Percentiles rank a stretch among this genome's conserved stretches.
Evolutionary conservation across 2,888 invertebrate species (phyloP).

Genomic region (Yponomeuta malinellus): DNA sequence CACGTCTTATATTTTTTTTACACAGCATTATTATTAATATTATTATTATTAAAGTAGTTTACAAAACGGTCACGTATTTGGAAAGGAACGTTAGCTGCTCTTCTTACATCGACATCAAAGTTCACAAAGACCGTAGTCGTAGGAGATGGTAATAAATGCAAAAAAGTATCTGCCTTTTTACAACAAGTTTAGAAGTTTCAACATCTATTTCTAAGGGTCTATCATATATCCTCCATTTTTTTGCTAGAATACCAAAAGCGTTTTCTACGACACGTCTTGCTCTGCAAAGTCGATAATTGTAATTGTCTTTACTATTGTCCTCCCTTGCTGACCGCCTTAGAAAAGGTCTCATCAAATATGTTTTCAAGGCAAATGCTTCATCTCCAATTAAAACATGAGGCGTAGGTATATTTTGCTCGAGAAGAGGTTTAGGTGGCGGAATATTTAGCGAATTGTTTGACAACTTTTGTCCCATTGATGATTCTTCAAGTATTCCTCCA

Average conservation of each 20-base stretch:
- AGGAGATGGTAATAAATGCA: no score
- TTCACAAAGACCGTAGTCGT: no score
- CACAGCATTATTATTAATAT: no score
- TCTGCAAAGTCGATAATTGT: not conserved
- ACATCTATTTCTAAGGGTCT: not conserved
- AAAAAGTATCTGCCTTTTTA: not conserved
- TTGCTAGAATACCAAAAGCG: not conserved
- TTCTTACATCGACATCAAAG: no score
- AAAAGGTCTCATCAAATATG: conserved; percentile 20
- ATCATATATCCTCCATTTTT: not conserved
- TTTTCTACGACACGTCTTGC: conserved; percentile 1
- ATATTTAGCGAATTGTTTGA: not conserved
- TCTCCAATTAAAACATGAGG: conserved; percentile 23
- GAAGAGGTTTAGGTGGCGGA: conserved; percentile 17
- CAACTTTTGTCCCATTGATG: not conserved
- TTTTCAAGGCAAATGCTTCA: conserved; percentile 21
- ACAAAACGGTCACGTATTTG: no score
- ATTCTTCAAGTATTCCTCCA: conserved; percentile 2
- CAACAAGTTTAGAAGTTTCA: not conserved
- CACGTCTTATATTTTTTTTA: no score
- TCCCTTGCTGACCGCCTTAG: not conserved
- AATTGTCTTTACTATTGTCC: not conserved
- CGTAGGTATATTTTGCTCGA: conserved; percentile 13
- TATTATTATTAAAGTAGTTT: no score
- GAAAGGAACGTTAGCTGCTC: no score